Evolutionary conservation across 1,140 invertebrate species (phyloP).

Genomic region (Whitmania pigra): DNA sequence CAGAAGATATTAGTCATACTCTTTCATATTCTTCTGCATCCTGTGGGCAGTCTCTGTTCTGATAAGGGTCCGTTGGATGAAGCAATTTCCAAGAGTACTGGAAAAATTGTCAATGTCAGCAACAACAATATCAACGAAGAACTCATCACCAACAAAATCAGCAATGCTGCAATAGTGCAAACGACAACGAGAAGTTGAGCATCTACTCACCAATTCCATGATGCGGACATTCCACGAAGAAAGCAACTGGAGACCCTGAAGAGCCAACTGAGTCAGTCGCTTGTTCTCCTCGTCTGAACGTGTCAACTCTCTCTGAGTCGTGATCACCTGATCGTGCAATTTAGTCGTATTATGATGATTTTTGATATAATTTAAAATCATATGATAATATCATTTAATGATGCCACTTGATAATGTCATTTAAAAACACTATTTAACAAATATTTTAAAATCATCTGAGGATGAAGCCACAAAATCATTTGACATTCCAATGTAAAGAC

Average conservation of each 20-base stretch:
- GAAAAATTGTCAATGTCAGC: neutral
- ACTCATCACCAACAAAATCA: no score
- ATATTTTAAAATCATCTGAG: no score
- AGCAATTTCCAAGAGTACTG: constrained; percentile 90
- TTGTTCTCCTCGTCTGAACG: constrained; percentile 82
- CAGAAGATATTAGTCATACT: constrained; percentile 41
- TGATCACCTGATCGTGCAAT: constrained; percentile 33
- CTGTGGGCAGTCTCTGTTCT: constrained; percentile 82
- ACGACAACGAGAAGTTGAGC: no score
- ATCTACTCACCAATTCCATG: constrained; percentile 60
- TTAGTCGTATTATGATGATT: neutral
- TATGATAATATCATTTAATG: no score
- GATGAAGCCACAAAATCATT: no score
- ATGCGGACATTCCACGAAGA: constrained; percentile 95
- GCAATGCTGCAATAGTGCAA: no score
- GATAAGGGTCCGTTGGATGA: constrained; percentile 92
- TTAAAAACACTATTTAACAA: no score
- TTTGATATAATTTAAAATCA: no score
- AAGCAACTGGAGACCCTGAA: constrained; percentile 78
- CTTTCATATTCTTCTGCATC: constrained; percentile 99
- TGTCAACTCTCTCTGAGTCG: constrained; percentile 51
- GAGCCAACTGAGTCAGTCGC: constrained; percentile 76
- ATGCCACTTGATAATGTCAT: no score
- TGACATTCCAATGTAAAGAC: no score
- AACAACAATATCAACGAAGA: no score